Evolutionary conservation across 2,797 vertebrate genomes (phyloP).

Genomic region (Sebastes itinus): DNA sequence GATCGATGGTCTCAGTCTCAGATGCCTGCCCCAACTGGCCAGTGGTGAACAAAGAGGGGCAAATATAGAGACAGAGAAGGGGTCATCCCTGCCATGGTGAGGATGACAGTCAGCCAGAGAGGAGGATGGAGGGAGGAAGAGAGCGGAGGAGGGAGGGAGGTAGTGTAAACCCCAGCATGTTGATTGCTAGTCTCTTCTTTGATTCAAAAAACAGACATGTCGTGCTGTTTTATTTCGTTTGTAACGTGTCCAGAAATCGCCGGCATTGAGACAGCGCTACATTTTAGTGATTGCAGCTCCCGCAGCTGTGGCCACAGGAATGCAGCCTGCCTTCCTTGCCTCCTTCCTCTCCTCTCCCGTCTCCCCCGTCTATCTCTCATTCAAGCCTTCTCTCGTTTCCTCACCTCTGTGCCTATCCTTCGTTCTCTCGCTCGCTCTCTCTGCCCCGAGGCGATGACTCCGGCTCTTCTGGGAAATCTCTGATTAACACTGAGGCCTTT

Average conservation of each 20-base stretch:
- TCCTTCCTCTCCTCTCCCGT: conserved; percentile 62
- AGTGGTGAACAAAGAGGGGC: conserved; percentile 78
- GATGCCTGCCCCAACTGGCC: conserved; percentile 72
- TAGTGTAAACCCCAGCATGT: conserved; percentile 68
- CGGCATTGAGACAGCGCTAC: conserved; percentile 76
- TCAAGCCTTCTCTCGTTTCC: conserved; percentile 72
- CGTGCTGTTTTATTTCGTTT: conserved; percentile 81
- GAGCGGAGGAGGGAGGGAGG: conserved; percentile 49
- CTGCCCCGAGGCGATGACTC: conserved; percentile 65
- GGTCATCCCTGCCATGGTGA: conserved; percentile 73
- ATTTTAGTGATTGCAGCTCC: conserved; percentile 81
- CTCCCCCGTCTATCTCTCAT: conserved; percentile 65
- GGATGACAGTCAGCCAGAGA: conserved; percentile 61
- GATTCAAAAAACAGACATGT: conserved; percentile 81
- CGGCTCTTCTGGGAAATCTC: conserved; percentile 71
- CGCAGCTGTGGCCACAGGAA: conserved; percentile 83
- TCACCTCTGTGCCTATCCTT: conserved; percentile 61
- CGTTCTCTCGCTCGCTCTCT: conserved; percentile 48
- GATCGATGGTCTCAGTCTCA: conserved; percentile 78
- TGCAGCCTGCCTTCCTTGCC: conserved; percentile 67
- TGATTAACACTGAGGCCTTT: conserved; percentile 72
- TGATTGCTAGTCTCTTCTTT: conserved; percentile 80
- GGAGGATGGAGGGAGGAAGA: conserved; percentile 52
- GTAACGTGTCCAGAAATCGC: conserved; percentile 76
- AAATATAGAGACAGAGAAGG: conserved; percentile 79